A percentile compares a stretch with the other conserved stretches of the same genome.
phyloP scores from a whole-genome alignment of 1,140 invertebrate genomes.

The Pseudomyrmex cubaensis region DNA sequence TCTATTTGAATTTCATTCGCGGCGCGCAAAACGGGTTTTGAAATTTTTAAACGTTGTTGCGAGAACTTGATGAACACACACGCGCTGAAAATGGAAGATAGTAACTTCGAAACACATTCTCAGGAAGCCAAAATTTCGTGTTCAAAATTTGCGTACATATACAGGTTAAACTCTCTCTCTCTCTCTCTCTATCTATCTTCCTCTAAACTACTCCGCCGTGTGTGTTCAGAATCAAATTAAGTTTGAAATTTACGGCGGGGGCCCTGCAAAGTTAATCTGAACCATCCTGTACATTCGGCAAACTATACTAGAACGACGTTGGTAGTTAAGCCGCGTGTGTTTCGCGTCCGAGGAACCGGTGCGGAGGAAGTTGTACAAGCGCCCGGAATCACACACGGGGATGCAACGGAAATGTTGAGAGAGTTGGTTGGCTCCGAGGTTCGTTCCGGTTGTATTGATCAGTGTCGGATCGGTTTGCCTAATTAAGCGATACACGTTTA shows the following conservation, averaged over 20 bases:
- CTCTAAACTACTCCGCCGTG: background rate
- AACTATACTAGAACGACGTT: too few species aligned
- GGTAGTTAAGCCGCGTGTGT: background rate
- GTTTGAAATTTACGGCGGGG: background rate
- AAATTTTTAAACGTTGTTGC: background rate
- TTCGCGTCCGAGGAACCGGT: background rate
- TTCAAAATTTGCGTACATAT: background rate
- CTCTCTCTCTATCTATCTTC: too few species aligned
- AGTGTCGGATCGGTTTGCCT: conserved; percentile 7
- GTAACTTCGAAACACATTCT: conserved; percentile 9
- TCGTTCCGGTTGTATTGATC: conserved; percentile 9
- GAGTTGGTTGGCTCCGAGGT: background rate
- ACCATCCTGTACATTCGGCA: background rate
- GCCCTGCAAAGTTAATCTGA: background rate
- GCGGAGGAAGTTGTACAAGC: background rate
- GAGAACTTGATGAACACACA: background rate
- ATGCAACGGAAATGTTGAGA: conserved; percentile 13
- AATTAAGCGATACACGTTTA: conserved; percentile 40
- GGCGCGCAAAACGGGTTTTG: background rate
- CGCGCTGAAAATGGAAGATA: background rate
- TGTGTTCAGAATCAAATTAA: background rate
- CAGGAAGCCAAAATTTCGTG: background rate
- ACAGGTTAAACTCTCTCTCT: too few species aligned
- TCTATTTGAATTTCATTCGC: background rate
- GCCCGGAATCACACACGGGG: background rate